Percentiles rank a stretch among this genome's conserved stretches.
These are phyloP conservation scores for Limenitis camilla DNA, from an alignment of 2,888 invertebrate genomes.

Conservation along the genomic window DNA sequence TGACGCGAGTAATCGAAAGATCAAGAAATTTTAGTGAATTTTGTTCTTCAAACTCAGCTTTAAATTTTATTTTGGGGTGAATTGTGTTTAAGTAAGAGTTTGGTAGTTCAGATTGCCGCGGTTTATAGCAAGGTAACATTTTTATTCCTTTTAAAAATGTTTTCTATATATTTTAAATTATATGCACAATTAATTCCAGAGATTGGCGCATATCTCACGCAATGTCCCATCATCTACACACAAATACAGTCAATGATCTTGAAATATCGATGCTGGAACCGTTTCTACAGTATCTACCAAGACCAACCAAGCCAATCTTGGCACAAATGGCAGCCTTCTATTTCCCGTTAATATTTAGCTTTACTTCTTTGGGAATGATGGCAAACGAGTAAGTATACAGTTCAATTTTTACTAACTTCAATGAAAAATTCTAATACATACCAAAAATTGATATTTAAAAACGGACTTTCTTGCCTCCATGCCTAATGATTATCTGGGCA, in stretches of 20 bases:
- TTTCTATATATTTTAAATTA: neutral
- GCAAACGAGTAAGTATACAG: slow-evolving; percentile 60
- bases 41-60: too few relatives aligned
- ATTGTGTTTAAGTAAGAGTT: too few relatives aligned
- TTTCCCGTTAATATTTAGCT: slow-evolving; percentile 59
- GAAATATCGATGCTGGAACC: slow-evolving; percentile 83
- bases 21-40: too few relatives aligned
- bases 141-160: too few relatives aligned
- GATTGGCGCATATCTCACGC: slow-evolving; percentile 87
- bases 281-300: slow-evolving; percentile 78
- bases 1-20: too few relatives aligned
- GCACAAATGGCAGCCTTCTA: slow-evolving; percentile 74
- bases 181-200: slow-evolving; percentile 44
- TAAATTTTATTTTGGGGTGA: too few relatives aligned
- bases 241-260: slow-evolving; percentile 85
- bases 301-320: slow-evolving; percentile 68
- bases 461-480: too few relatives aligned
- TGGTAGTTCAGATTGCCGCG: too few relatives aligned
- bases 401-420: neutral
- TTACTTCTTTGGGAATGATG: slow-evolving; percentile 39
- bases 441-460: too few relatives aligned
- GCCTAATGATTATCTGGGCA: too few relatives aligned
- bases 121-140: too few relatives aligned
- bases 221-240: slow-evolving; percentile 86
- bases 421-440: neutral